phyloP scores from a whole-genome alignment of 2,113 vertebrate species.

The Carollia perspicillata region DNA sequence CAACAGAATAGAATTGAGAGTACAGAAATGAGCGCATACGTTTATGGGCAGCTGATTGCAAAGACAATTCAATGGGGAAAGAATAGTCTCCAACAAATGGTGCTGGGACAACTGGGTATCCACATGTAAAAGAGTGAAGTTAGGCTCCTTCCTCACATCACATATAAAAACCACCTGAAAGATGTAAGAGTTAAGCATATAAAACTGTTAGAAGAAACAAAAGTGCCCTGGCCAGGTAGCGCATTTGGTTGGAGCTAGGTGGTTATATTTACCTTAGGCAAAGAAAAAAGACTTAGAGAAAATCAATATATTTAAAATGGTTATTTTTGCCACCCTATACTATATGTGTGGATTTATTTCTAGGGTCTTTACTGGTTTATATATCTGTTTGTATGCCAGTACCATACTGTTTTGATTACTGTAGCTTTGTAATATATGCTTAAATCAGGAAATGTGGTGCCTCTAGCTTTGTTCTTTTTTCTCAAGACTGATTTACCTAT shows the following conservation, averaged over 20 bases:
- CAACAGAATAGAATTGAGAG: neutral
- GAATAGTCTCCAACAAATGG: neutral
- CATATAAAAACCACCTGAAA: neutral
- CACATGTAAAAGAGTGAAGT: neutral
- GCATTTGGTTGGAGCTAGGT: neutral
- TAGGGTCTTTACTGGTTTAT: neutral
- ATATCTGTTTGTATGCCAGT: neutral
- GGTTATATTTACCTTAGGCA: neutral
- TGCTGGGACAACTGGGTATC: neutral
- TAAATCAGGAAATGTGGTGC: neutral
- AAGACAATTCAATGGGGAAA: neutral
- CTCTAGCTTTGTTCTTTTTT: neutral
- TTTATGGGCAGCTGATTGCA: neutral
- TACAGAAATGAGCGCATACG: neutral
- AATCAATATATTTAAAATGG: neutral
- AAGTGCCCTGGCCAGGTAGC: too few species aligned
- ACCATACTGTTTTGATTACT: neutral
- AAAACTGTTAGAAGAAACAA: constrained; percentile 19
- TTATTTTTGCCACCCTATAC: neutral
- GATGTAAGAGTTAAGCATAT: neutral
- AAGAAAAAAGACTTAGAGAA: neutral
- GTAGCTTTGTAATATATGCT: neutral
- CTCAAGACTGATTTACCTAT: neutral
- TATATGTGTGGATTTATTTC: neutral
- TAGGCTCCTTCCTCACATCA: neutral